A percentile compares a stretch with the other conserved stretches of the same genome.
These are phyloP conservation scores for Eurytemora carolleeae DNA, from an alignment of 1,140 invertebrate genomes.

Conservation along the genomic window DNA sequence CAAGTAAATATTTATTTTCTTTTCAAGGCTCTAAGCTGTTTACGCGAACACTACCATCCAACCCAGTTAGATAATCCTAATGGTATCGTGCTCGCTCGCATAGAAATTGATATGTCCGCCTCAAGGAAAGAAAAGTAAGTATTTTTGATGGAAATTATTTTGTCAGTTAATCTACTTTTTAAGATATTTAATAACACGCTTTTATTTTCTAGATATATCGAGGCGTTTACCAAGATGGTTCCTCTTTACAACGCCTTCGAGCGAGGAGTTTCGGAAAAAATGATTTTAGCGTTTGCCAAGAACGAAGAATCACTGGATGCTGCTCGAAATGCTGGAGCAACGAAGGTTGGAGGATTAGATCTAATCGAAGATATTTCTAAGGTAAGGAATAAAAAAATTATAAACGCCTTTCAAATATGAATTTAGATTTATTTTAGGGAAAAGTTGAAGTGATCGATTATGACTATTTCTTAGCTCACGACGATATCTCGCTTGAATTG, in stretches of 20 bases:
- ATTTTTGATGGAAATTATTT: too few relatives aligned
- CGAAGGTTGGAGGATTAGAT: not conserved
- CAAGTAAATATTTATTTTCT: too few relatives aligned
- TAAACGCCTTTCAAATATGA: too few relatives aligned
- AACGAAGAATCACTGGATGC: not conserved
- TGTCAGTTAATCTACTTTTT: too few relatives aligned
- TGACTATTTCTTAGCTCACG: conserved; percentile 4
- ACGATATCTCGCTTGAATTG: not conserved
- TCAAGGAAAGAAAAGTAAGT: not conserved
- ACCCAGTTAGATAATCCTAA: not conserved
- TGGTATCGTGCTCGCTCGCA: not conserved
- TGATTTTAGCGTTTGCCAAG: conserved; percentile 1
- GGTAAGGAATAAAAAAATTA: not conserved
- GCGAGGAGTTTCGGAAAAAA: not conserved
- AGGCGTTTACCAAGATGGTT: conserved; percentile 4
- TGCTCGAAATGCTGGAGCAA: conserved; percentile 5
- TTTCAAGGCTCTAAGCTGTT: too few relatives aligned
- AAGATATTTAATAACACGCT: too few relatives aligned
- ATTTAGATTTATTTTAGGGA: too few relatives aligned
- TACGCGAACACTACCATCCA: not conserved
- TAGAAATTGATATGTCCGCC: not conserved
- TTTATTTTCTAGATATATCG: conserved; percentile 12
- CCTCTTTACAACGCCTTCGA: conserved; percentile 6
- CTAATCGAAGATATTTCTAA: conserved; percentile 10
- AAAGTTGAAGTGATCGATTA: not conserved